Conservation (phyloP, 1,140 invertebrate species). For the Choristoneura fumiferana region DNA sequence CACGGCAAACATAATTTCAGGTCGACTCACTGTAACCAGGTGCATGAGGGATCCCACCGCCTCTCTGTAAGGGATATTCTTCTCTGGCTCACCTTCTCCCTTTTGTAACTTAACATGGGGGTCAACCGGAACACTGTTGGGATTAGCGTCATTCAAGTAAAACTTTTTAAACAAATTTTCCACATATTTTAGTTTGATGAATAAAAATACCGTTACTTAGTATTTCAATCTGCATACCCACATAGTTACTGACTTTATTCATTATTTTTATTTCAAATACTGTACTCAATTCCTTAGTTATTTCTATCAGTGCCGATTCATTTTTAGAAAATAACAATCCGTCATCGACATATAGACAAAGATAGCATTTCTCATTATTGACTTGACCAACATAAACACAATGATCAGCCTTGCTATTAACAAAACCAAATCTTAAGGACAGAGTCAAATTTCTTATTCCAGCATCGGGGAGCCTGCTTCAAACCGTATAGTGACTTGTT, state of each 20-base stretch:
- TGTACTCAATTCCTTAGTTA: conserved; percentile 36
- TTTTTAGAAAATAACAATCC: conserved; percentile 44
- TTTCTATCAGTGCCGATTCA: conserved; percentile 25
- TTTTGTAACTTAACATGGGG: conserved; percentile 29
- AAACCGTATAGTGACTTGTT: too few relatives aligned
- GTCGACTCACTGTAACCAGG: conserved; percentile 53
- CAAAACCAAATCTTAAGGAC: too few relatives aligned
- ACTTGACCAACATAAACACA: conserved; percentile 27
- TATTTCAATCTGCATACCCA: conserved; percentile 28
- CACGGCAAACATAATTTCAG: conserved; percentile 37
- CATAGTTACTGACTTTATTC: conserved; percentile 25
- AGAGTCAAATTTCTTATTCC: too few relatives aligned
- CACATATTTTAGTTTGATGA: conserved; percentile 34
- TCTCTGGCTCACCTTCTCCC: background rate
- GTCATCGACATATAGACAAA: conserved; percentile 76
- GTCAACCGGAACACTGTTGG: conserved; percentile 30
- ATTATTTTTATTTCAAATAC: conserved; percentile 29
- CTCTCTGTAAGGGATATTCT: conserved; percentile 33
- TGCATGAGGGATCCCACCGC: conserved; percentile 63
- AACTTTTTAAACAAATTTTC: conserved; percentile 27
- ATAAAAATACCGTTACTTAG: conserved; percentile 26
- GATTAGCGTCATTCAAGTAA: conserved; percentile 28
- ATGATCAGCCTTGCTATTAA: too few relatives aligned
- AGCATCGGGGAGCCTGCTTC: too few relatives aligned
- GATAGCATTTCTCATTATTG: conserved; percentile 37